Conservation (phyloP, 2,113 vertebrate species). For the Trematocara variabile region DNA sequence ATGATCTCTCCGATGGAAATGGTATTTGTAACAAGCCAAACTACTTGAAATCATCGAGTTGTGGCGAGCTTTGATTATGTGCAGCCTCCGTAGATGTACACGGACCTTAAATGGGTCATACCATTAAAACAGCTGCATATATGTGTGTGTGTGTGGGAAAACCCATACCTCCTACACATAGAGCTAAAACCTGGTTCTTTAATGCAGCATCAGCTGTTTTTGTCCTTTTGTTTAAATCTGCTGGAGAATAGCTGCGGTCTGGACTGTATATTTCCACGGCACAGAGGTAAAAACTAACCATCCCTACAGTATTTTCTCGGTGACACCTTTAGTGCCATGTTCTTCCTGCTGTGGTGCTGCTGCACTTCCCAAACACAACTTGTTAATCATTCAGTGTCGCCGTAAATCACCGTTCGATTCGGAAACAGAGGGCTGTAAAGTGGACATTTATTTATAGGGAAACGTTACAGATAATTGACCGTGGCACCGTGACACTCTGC, state of each 20-base stretch:
- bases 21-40: neutral
- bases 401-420: neutral
- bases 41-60: neutral
- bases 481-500: neutral
- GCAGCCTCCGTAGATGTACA: neutral
- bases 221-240: neutral
- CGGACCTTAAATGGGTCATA: neutral
- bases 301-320: neutral
- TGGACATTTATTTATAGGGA: slow-evolving; percentile 6
- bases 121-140: neutral
- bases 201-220: neutral
- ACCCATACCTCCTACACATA: neutral
- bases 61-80: neutral
- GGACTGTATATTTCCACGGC: neutral
- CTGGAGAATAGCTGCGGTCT: neutral
- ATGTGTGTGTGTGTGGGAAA: neutral
- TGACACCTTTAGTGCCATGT: neutral
- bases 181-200: neutral
- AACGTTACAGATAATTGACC: slow-evolving; percentile 5
- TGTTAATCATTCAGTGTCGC: slow-evolving; percentile 6
- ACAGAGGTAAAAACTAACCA: neutral
- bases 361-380: neutral
- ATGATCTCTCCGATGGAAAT: neutral
- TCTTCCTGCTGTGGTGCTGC: neutral
- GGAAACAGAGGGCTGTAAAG: neutral